These are phyloP conservation scores for Drosophila watanabei DNA, from an alignment of 1,140 invertebrate genomes.

Conservation along the genomic window DNA sequence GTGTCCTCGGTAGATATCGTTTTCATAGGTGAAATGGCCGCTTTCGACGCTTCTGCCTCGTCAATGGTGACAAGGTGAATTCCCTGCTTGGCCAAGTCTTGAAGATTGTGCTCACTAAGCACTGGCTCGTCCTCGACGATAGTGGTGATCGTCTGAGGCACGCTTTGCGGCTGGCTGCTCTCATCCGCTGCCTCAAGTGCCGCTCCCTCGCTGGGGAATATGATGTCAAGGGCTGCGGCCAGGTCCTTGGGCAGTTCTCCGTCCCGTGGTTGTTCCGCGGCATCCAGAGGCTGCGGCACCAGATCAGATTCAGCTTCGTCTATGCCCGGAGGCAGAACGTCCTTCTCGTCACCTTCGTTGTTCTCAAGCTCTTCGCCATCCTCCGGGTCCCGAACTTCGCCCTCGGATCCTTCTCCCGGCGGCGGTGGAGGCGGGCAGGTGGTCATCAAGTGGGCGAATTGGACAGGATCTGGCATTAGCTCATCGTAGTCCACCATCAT, in stretches of 20 bases:
- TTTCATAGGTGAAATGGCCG: slow-evolving; percentile 25
- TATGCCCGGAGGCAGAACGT: slow-evolving; percentile 80
- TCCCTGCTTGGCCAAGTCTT: slow-evolving; percentile 77
- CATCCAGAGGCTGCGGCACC: slow-evolving; percentile 63
- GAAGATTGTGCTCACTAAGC: slow-evolving; percentile 64
- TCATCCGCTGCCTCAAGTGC: slow-evolving; percentile 38
- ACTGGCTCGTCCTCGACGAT: slow-evolving; percentile 71
- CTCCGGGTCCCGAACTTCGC: slow-evolving; percentile 9
- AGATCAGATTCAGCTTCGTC: slow-evolving; percentile 77
- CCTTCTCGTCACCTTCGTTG: slow-evolving; percentile 49
- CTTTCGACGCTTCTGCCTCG: slow-evolving; percentile 32
- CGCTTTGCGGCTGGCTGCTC: slow-evolving; percentile 21
- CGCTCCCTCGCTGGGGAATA: slow-evolving; percentile 87
- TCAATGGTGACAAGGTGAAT: slow-evolving; percentile 78
- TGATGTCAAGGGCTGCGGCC: slow-evolving; percentile 90
- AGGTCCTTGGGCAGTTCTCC: slow-evolving; percentile 88
- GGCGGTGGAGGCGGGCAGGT: slow-evolving; percentile 79
- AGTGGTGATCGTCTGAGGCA: slow-evolving; percentile 65
- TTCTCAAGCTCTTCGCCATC: slow-evolving; percentile 19
- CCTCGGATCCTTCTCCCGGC: slow-evolving; percentile 45
- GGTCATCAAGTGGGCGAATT: slow-evolving; percentile 82
- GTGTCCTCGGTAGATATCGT: slow-evolving; percentile 14
- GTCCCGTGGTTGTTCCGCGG: slow-evolving; percentile 41
- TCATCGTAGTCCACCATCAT: slow-evolving; percentile 85
- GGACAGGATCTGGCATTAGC: slow-evolving; percentile 84